A percentile compares a stretch with the other conserved stretches of the same genome.
phyloP scores from a whole-genome alignment of 2,797 vertebrate species.

The Platalea minor region DNA sequence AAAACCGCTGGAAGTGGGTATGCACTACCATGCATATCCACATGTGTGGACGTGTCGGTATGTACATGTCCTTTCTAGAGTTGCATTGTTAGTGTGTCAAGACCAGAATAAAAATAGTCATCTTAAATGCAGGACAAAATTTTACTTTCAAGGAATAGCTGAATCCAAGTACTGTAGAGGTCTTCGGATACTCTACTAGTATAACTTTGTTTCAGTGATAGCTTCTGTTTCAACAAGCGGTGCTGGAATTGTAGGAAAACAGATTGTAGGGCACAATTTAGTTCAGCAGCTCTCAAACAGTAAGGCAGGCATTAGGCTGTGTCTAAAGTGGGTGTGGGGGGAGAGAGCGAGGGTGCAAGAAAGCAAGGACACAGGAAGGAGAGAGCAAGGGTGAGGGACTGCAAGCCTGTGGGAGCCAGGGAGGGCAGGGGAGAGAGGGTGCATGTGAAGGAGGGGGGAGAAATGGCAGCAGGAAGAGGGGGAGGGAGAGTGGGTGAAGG shows the following conservation, averaged over 20 bases:
- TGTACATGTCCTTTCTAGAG: neutral
- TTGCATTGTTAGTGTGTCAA: neutral
- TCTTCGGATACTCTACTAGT: neutral
- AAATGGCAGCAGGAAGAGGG: neutral
- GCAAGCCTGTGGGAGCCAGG: neutral
- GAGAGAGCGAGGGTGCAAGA: neutral
- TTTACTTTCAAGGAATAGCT: neutral
- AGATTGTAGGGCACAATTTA: neutral
- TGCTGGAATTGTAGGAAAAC: neutral
- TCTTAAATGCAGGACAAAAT: neutral
- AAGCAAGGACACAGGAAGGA: neutral
- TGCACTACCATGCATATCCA: too few species aligned
- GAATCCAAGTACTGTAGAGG: fast-evolving
- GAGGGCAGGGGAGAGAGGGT: neutral
- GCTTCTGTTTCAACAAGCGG: neutral
- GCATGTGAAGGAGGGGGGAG: neutral
- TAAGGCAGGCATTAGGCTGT: neutral
- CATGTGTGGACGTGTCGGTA: neutral
- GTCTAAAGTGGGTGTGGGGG: neutral
- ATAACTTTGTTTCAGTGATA: neutral
- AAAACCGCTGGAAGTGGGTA: neutral
- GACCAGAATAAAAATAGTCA: neutral
- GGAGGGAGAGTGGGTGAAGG: neutral
- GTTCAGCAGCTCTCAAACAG: neutral
- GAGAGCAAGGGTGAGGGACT: fast-evolving